Conservation (phyloP, 92 coral and sea anemone genomes). For the Meandrina meandrites region DNA sequence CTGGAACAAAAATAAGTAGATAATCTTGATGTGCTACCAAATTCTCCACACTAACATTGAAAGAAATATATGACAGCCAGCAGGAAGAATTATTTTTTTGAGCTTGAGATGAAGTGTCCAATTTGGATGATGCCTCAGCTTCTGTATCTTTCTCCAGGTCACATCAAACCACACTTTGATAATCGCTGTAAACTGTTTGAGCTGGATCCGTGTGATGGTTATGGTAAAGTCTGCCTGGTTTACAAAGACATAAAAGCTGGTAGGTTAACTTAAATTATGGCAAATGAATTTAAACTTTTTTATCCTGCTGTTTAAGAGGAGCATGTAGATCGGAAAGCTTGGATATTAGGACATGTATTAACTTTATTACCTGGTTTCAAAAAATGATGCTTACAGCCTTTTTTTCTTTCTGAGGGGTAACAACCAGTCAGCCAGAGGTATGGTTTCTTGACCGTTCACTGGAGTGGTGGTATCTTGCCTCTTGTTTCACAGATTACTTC, state of each 20-base stretch:
- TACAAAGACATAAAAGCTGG: constrained; percentile 90
- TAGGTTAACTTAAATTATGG: background rate
- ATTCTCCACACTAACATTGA: too few relatives aligned
- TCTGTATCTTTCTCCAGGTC: constrained; percentile 52
- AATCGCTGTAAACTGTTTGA: constrained; percentile 87
- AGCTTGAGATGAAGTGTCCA: background rate
- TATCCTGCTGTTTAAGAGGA: background rate
- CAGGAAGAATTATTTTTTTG: too few relatives aligned
- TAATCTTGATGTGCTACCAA: too few relatives aligned
- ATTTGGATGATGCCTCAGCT: background rate
- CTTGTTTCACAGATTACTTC: constrained; percentile 84
- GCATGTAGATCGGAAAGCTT: background rate
- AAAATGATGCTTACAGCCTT: background rate
- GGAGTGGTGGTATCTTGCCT: constrained; percentile 90
- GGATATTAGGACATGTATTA: too few relatives aligned
- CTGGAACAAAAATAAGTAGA: too few relatives aligned
- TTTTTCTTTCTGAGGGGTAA: constrained; percentile 64
- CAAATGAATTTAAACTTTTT: background rate
- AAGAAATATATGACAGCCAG: too few relatives aligned
- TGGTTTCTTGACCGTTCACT: constrained; percentile 94
- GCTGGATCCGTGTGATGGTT: constrained; percentile 87
- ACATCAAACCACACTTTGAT: constrained; percentile 89
- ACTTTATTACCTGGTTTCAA: too few relatives aligned
- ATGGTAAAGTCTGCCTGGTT: constrained; percentile 93
- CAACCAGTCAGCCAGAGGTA: constrained; percentile 87